Percentiles rank a stretch among this genome's conserved stretches.
Evolutionary conservation across 2,797 vertebrate genomes (phyloP).

Genomic region (Coranthus polyacanthus): DNA sequence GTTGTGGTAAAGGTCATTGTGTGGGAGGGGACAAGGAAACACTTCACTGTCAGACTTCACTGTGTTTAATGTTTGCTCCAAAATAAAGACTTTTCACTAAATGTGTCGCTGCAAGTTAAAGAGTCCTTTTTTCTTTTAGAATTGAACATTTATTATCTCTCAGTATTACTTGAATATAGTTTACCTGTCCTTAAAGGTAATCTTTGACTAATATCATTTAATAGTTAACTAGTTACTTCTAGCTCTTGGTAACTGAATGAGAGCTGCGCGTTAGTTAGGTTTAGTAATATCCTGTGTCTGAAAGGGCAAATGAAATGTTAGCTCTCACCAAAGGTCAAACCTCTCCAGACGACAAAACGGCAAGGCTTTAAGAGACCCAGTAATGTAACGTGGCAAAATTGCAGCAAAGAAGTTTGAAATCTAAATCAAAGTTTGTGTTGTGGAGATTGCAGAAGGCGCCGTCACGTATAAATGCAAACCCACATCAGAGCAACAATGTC

Average conservation of each 20-base stretch:
- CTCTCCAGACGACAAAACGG: constrained; percentile 50
- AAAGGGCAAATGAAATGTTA: constrained; percentile 71
- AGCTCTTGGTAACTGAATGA: constrained; percentile 9
- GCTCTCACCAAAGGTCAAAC: constrained; percentile 62
- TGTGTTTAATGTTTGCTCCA: constrained; percentile 36
- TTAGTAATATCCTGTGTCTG: constrained; percentile 13
- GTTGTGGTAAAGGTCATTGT: constrained; percentile 27
- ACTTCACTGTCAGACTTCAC: constrained; percentile 29
- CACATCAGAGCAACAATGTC: constrained; percentile 28
- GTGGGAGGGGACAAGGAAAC: constrained; percentile 42
- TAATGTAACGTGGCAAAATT: constrained; percentile 20
- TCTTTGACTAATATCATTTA: not conserved
- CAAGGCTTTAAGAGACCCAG: constrained; percentile 26
- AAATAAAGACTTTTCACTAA: constrained; percentile 50
- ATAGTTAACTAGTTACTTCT: not conserved
- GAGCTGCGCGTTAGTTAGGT: constrained; percentile 32
- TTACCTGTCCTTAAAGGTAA: not conserved
- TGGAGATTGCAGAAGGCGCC: not conserved
- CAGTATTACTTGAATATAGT: not conserved
- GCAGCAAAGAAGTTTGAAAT: constrained; percentile 10
- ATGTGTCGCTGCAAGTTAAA: too few species aligned
- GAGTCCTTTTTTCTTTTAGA: not conserved
- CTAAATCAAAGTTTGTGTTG: constrained; percentile 28
- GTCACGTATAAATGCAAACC: constrained; percentile 8
- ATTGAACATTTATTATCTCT: too few species aligned